Evolutionary conservation across 2,888 invertebrate genomes (phyloP), one percentile per base, ranked within the genome.

Genomic region (Rhingia rostrata): DNA sequence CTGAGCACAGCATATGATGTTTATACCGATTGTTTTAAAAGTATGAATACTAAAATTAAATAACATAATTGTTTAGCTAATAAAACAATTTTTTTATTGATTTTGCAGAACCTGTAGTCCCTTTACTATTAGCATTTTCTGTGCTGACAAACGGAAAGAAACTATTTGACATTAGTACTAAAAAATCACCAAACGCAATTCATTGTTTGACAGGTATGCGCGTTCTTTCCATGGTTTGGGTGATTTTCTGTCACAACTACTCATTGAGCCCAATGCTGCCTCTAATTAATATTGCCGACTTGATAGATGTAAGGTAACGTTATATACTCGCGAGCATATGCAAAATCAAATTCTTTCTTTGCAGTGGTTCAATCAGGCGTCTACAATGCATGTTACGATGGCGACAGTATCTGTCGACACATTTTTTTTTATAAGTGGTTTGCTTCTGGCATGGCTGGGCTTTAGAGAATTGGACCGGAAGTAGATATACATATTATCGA

Each of bases 371-470:
- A 74, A 89, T 73, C 88, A 88, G 0, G 89, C 90, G 0, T 90
- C 87, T 72, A 88, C 91, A 4, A 89, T 90, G 89, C 86, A 90
- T 53, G 87, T 90, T 3, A 86, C 91, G 88, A 86, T 93, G 88
- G 93, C 91, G 87, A 86, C 93, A 0, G 90, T 94, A 4, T 92
- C 93, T 0, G 94, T 94, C 0, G 95, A 95, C 82, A 93, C 94
- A 0, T 95, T 95, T 88, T 94, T 95, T 87, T 89, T 93, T 33
- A 88, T 94, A 84, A 94, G 94, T 86, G 94, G 94, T 4, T 89
- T 94, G 45, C 89, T 95, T 0, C 92, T 93, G 63, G 92, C 93
- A 58, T 90, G 90, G 89, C 87, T 89, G 9, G 89, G 90, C 4
- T 90, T 91, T 75, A 89, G 89, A 4, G 90, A 91, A 82, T 86